Conservation (phyloP, 2,888 invertebrate species). For the Erebia ligea region DNA sequence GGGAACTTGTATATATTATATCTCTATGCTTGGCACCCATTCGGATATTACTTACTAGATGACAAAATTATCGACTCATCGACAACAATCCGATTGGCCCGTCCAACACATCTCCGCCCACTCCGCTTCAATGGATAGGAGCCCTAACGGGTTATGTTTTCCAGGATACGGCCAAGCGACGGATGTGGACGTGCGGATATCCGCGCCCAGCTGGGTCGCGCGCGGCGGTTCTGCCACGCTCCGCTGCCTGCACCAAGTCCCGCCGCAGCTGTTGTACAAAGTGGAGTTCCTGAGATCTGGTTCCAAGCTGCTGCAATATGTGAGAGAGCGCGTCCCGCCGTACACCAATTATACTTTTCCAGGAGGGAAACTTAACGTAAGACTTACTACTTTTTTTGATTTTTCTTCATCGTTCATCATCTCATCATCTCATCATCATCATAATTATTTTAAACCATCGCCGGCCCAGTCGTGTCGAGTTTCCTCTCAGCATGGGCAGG, state of each 20-base stretch:
- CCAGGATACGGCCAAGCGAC: slow-evolving; percentile 72
- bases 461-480: no score
- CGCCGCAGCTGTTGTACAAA: slow-evolving; percentile 89
- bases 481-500: no score
- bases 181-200: slow-evolving; percentile 85
- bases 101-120: no score
- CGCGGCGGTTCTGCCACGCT: slow-evolving; percentile 88
- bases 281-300: slow-evolving; percentile 84
- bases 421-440: no score
- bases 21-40: no score
- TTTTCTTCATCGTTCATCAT: no score
- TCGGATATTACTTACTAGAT: no score
- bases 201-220: slow-evolving; percentile 89
- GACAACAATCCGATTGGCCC: no score
- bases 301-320: slow-evolving; percentile 89
- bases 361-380: slow-evolving; percentile 90
- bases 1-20: no score
- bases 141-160: slow-evolving; percentile 1
- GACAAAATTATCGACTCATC: no score
- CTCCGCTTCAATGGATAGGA: no score
- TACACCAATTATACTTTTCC: slow-evolving; percentile 85
- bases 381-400: slow-evolving; percentile 49
- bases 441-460: no score
- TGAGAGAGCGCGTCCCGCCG: slow-evolving; percentile 89
- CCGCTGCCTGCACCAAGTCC: slow-evolving; percentile 90